Conservation (phyloP, 2,888 invertebrate genomes). For the Conops quadrifasciatus region DNA sequence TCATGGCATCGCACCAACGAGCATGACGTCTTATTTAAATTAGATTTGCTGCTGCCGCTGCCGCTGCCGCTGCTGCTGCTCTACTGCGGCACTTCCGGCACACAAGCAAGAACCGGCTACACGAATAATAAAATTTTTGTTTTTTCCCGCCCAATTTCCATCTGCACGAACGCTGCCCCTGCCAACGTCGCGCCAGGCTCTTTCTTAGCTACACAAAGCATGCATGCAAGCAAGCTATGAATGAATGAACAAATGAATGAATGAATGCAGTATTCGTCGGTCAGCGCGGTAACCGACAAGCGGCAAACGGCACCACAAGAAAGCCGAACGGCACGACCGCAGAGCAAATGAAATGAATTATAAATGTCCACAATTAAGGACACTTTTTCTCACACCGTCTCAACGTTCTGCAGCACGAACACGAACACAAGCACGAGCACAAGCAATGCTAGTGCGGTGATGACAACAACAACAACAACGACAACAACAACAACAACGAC, state of each 20-base stretch:
- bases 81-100: neutral
- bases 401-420: too few species aligned
- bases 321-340: slow-evolving; percentile 16
- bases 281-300: too few species aligned
- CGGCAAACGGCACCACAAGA: neutral
- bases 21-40: slow-evolving; percentile 34
- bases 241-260: too few species aligned
- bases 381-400: too few species aligned
- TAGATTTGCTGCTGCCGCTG: slow-evolving; percentile 12
- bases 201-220: too few species aligned
- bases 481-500: neutral
- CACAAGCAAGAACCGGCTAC: neutral
- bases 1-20: slow-evolving; percentile 7
- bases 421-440: neutral
- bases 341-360: slow-evolving; percentile 32
- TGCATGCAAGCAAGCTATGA: too few species aligned
- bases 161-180: too few species aligned
- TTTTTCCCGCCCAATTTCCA: neutral
- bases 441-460: too few species aligned
- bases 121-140: slow-evolving; percentile 2
- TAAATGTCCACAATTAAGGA: slow-evolving; percentile 31
- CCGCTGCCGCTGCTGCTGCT: neutral
- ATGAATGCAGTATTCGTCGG: too few species aligned
- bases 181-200: too few species aligned
- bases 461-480: neutral